Percentiles rank a stretch among this genome's conserved stretches.
These are phyloP conservation scores for Chironex yamaguchii DNA, from an alignment of 30 jellyfish, hydroid and myxozoan species.

Conservation along the genomic window DNA sequence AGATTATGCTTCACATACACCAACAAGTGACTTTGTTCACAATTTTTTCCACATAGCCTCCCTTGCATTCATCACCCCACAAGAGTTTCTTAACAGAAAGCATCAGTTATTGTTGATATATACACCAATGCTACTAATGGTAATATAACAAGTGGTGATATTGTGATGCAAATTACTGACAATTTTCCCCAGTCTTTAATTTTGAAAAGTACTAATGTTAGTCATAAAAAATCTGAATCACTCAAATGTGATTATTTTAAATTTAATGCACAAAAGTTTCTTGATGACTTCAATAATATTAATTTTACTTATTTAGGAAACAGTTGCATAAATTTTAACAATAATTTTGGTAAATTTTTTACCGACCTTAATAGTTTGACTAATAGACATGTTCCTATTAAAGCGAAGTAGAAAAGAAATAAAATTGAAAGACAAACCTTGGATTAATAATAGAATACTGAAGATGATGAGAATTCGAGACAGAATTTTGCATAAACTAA, in stretches of 20 bases:
- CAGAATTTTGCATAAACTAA: too few species aligned
- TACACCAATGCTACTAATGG: slow-evolving; percentile 23
- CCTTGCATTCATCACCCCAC: slow-evolving; percentile 37
- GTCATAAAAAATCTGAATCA: background rate
- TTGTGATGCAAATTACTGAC: slow-evolving; percentile 29
- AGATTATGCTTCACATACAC: slow-evolving; percentile 15
- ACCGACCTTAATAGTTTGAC: too few species aligned
- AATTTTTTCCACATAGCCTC: background rate
- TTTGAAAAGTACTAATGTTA: background rate
- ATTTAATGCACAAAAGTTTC: too few species aligned
- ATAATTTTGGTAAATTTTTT: too few species aligned
- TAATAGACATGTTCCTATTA: too few species aligned
- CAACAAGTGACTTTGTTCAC: slow-evolving; percentile 17
- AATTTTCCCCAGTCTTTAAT: slow-evolving; percentile 59
- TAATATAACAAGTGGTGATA: slow-evolving; percentile 39
- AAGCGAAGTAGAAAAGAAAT: background rate
- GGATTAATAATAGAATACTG: slow-evolving; percentile 15
- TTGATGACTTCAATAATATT: too few species aligned
- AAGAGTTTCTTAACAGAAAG: background rate
- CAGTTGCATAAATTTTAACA: too few species aligned
- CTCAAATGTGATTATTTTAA: too few species aligned
- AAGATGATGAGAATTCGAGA: slow-evolving; percentile 44
- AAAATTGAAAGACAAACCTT: slow-evolving; percentile 30
- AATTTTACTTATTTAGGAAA: too few species aligned
- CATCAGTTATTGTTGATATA: slow-evolving; percentile 33